Evolutionary conservation across 1,140 invertebrate species (phyloP), one percentile per base, ranked within the genome.

Genomic region (Nephotettix cincticeps): DNA sequence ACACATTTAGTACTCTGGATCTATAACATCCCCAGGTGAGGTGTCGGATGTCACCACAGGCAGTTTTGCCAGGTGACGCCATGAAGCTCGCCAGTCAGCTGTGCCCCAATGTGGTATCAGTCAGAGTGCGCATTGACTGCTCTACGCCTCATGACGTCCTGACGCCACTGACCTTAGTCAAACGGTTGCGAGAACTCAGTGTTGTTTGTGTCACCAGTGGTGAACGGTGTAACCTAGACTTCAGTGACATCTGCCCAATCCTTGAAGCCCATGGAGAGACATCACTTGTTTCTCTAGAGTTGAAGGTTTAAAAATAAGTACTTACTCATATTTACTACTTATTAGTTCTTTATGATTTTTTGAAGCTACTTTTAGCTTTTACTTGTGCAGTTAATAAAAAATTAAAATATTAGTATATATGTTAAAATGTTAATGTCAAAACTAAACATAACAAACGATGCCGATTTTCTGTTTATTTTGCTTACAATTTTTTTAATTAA

Each of bases 131-230:
- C 19, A 67, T 67, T 9, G 78, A 79, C 72, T 73, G 72, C 36
- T 73, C 70, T 0, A 79, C 77, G 0, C 74, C 77, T 14, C 74
- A 79, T 66, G 77, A 78, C 72, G 70, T 76, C 1, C 67, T 78
- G 1, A 58, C 56, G 4, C 75, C 77, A 0, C 72, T 79, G 9
- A 63, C 64, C 27, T 32, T 13, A 1, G 51, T 78, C 29, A 61
- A 64, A 14, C 68, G 56, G 32, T n/a, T 79, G 9, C 71, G 68
- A 21, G 75, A 75, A 30, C 68, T 79, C 0, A 79, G 77, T 67
- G 73, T 75, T 0, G 78, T 79, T 11, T 78, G 78, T 56, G 78
- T 79, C 1, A 74, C 77, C 0, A 77, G 75, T 36, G 78, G 78
- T 11, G 77, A 78, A 71, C 51, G 78, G 17, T 61, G 71, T 25